Conservation (phyloP, 1,140 invertebrate species). For the Cecropterus lyciades region DNA sequence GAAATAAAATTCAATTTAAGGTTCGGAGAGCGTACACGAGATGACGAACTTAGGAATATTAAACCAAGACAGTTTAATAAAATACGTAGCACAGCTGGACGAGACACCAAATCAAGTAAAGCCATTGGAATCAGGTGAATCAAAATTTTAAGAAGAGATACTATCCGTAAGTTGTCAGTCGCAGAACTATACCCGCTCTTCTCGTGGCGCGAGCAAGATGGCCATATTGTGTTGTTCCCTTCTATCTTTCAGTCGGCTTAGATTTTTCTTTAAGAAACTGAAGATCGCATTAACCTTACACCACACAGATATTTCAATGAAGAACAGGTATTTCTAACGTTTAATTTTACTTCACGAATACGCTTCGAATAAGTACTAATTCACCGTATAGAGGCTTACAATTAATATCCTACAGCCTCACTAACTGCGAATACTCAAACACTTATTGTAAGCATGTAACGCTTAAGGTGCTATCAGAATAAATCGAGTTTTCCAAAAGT, state of each 20-base stretch:
- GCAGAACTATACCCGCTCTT: slow-evolving; percentile 57
- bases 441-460: background rate
- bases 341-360: slow-evolving; percentile 8
- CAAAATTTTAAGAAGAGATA: slow-evolving; percentile 12
- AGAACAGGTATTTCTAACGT: slow-evolving; percentile 27
- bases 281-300: slow-evolving; percentile 55
- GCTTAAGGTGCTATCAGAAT: background rate
- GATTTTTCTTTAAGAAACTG: slow-evolving; percentile 63
- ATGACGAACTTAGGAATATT: slow-evolving; percentile 16
- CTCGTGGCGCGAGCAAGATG: slow-evolving; percentile 81
- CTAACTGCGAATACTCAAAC: slow-evolving; percentile 5
- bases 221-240: slow-evolving; percentile 65
- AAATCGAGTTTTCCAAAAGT: too few relatives aligned
- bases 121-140: slow-evolving; percentile 28
- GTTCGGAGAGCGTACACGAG: slow-evolving; percentile 20
- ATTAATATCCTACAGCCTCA: too few relatives aligned
- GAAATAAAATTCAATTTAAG: slow-evolving; percentile 17
- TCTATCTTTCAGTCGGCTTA: slow-evolving; percentile 58
- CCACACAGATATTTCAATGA: slow-evolving; percentile 11
- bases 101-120: slow-evolving; percentile 23
- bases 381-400: background rate
- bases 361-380: background rate
- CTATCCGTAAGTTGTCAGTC: slow-evolving; percentile 51
- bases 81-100: slow-evolving; percentile 28
- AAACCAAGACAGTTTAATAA: slow-evolving; percentile 11